Evolutionary conservation across 2,113 vertebrate genomes (phyloP).

Genomic region (Anhinga rufa): DNA sequence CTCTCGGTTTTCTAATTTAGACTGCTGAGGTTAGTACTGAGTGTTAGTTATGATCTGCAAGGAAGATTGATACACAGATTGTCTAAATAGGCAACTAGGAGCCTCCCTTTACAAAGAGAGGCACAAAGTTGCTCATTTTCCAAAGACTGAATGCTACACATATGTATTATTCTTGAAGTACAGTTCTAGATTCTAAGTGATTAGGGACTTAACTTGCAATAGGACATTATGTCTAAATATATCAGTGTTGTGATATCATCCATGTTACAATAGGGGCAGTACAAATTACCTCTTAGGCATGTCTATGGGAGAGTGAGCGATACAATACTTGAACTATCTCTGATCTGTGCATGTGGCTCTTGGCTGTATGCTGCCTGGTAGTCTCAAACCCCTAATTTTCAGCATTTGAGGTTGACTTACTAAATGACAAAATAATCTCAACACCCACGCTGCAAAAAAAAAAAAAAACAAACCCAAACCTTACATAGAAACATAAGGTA

Average conservation of each 20-base stretch:
- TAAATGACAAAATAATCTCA: neutral
- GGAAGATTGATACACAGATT: neutral
- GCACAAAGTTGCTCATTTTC: neutral
- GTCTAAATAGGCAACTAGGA: neutral
- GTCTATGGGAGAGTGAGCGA: neutral
- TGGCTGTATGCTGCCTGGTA: neutral
- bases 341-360: neutral
- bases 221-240: neutral
- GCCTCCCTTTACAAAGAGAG: neutral
- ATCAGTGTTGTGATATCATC: neutral
- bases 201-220: neutral
- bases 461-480: neutral
- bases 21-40: neutral
- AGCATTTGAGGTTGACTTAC: neutral
- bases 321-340: neutral
- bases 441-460: neutral
- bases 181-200: neutral
- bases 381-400: neutral
- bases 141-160: neutral
- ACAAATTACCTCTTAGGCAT: neutral
- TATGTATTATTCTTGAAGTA: neutral
- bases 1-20: neutral
- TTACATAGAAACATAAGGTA: neutral
- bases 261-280: neutral
- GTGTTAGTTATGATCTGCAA: neutral